Evolutionary conservation across 1,140 invertebrate species (phyloP).

Genomic region (Physella acuta): DNA sequence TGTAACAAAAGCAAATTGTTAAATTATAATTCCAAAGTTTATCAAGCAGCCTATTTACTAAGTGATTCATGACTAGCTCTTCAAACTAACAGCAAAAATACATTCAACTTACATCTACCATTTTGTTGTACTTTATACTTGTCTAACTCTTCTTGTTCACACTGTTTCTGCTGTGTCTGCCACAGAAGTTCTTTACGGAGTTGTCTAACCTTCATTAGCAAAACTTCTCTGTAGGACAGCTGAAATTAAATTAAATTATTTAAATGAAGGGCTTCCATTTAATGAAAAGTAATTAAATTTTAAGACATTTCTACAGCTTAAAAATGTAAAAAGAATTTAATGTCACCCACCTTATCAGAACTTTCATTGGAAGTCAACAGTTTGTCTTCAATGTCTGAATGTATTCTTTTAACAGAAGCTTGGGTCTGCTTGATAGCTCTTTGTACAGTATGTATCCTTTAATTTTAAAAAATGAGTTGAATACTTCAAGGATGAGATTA

Average conservation of each 20-base stretch:
- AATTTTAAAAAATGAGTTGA: constrained; percentile 4
- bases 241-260: no score
- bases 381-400: constrained; percentile 63
- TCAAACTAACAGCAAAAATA: no score
- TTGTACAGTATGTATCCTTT: constrained; percentile 65
- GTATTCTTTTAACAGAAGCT: constrained; percentile 63
- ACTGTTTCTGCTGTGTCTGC: constrained; percentile 25
- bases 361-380: constrained; percentile 48
- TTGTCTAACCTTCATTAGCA: constrained; percentile 47
- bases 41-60: no score
- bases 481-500: background rate
- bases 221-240: constrained; percentile 47
- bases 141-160: constrained; percentile 18
- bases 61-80: no score
- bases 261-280: no score
- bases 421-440: constrained; percentile 66
- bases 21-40: no score
- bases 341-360: constrained; percentile 43
- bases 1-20: no score
- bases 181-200: constrained; percentile 54
- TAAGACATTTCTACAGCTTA: no score
- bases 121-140: constrained; percentile 2
- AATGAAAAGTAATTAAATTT: no score
- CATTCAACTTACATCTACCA: constrained; percentile 21
- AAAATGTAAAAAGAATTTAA: no score